Conservation (phyloP, 2,113 vertebrate genomes). For the Dasyornis broadbenti region DNA sequence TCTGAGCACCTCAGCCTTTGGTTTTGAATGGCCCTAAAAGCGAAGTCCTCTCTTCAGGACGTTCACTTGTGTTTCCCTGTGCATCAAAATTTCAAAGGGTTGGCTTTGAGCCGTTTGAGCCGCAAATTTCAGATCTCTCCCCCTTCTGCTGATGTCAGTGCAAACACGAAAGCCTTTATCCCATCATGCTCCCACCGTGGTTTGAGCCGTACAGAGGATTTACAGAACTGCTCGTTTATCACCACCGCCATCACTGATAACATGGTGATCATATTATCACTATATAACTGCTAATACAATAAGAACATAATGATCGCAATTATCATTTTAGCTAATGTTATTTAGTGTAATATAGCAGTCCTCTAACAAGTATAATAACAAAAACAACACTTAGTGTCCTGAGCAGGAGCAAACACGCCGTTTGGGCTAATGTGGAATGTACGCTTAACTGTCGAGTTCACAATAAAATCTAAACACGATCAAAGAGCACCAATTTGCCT, state of each 20-base stretch:
- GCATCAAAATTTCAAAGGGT: neutral
- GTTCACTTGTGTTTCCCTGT: neutral
- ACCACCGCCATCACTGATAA: neutral
- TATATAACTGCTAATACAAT: neutral
- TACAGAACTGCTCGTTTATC: neutral
- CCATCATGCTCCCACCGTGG: neutral
- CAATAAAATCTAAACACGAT: neutral
- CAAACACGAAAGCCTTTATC: neutral
- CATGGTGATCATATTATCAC: neutral
- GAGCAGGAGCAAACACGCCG: neutral
- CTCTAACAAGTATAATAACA: neutral
- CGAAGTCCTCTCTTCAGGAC: neutral
- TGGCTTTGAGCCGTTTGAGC: neutral
- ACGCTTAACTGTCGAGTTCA: neutral
- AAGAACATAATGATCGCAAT: neutral
- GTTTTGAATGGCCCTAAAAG: neutral
- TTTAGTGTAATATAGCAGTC: neutral
- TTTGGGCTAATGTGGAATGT: neutral
- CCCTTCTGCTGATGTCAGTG: neutral
- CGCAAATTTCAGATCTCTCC: neutral
- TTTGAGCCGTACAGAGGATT: neutral
- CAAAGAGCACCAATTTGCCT: neutral
- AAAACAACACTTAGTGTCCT: neutral
- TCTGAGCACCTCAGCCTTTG: neutral
- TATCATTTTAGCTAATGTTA: neutral